Evolutionary conservation across 2,113 vertebrate genomes (phyloP).

Genomic region (Zosterops borbonicus): DNA sequence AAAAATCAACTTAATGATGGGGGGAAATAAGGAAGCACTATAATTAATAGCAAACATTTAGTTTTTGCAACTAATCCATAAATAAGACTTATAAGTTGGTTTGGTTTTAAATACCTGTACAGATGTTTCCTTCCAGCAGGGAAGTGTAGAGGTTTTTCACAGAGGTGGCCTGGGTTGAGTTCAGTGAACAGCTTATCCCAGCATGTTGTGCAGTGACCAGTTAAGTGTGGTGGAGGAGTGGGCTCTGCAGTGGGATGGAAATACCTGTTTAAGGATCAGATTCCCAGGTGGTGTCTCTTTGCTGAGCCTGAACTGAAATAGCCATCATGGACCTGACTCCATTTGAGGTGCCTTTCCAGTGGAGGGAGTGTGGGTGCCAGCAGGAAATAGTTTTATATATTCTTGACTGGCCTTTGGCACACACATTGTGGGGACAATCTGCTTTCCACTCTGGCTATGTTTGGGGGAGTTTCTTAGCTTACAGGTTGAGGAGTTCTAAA

Average conservation of each 20-base stretch:
- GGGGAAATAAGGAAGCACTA: background rate
- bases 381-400: fast-evolving
- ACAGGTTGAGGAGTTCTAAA: background rate
- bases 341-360: background rate
- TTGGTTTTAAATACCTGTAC: background rate
- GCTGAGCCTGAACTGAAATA: background rate
- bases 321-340: background rate
- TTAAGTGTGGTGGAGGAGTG: background rate
- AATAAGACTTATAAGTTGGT: background rate
- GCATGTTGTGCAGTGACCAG: background rate
- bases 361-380: background rate
- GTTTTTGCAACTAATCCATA: background rate
- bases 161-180: background rate
- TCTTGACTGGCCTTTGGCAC: background rate
- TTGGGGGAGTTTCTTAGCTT: background rate
- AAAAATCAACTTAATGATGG: background rate
- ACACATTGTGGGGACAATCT: background rate
- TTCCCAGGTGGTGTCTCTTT: background rate
- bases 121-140: background rate
- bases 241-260: background rate
- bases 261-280: background rate
- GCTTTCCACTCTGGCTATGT: background rate
- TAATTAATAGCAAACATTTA: background rate
- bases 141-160: background rate
- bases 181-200: background rate